Evolutionary conservation across 2,797 vertebrate genomes (phyloP).

Genomic region (Sebastes kiyomatsui): DNA sequence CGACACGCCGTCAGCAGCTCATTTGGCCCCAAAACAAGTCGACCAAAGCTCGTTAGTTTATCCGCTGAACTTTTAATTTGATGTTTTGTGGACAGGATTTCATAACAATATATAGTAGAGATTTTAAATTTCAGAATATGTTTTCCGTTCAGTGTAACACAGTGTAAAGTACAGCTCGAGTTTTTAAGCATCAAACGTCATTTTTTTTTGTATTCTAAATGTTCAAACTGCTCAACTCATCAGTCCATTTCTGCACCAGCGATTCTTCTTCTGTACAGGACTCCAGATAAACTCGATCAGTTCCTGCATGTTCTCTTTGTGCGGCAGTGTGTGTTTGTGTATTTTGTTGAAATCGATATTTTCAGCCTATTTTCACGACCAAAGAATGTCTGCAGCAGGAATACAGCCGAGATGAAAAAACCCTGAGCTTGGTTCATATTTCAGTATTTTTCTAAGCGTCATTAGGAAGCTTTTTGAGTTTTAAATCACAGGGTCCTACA

Average conservation of each 20-base stretch:
- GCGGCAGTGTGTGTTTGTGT: slow-evolving; percentile 39
- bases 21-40: background rate
- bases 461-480: slow-evolving; percentile 34
- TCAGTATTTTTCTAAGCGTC: slow-evolving; percentile 58
- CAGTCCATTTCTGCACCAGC: slow-evolving; percentile 10
- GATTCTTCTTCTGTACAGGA: background rate
- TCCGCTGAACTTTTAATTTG: background rate
- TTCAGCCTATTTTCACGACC: slow-evolving; percentile 71
- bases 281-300: background rate
- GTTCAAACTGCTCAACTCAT: background rate
- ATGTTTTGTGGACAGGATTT: slow-evolving; percentile 10
- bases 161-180: background rate
- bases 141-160: background rate
- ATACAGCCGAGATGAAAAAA: slow-evolving; percentile 39
- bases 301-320: slow-evolving; percentile 64
- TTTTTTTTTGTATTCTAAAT: background rate
- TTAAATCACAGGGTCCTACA: slow-evolving; percentile 31
- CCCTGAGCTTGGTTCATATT: slow-evolving; percentile 27
- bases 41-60: background rate
- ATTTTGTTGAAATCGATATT: slow-evolving; percentile 23
- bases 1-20: background rate
- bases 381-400: slow-evolving; percentile 78
- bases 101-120: background rate
- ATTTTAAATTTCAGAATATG: background rate
- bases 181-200: background rate